Conservation (phyloP, 2,113 vertebrate genomes). For the Rattus rattus region DNA sequence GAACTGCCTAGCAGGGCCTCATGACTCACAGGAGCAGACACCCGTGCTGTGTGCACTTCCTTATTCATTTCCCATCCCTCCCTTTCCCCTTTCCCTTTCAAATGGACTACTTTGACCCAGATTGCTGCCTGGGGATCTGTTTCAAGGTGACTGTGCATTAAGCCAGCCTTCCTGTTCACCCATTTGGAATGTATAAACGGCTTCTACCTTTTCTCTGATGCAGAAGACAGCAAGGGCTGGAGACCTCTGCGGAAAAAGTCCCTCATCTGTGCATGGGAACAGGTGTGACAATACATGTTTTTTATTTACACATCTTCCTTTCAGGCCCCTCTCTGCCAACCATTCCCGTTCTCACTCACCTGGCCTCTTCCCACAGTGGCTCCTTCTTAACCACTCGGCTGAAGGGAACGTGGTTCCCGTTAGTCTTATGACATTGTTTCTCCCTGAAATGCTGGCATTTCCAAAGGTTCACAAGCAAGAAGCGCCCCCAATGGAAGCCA, state of each 20-base stretch:
- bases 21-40: not conserved
- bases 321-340: not conserved
- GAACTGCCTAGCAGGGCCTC: not conserved
- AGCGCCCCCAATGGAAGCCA: not conserved
- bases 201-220: constrained; percentile 11
- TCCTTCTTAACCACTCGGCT: not conserved
- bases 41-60: not conserved
- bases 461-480: not conserved
- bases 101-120: not conserved
- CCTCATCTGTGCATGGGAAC: constrained; percentile 54
- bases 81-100: not conserved
- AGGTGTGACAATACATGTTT: constrained; percentile 55
- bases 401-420: not conserved
- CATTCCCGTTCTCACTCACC: not conserved
- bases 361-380: not conserved
- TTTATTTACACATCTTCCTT: constrained; percentile 49
- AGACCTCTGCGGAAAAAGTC: constrained; percentile 66
- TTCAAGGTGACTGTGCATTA: not conserved
- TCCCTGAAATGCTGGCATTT: constrained; percentile 1
- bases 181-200: not conserved
- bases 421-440: not conserved
- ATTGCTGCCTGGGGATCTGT: not conserved
- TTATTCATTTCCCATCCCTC: not conserved
- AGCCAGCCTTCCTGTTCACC: not conserved
- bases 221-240: not conserved